A percentile compares a stretch with the other conserved stretches of the same genome.
Evolutionary conservation across 2,888 invertebrate species (phyloP).

Genomic region (Helleia helle): DNA sequence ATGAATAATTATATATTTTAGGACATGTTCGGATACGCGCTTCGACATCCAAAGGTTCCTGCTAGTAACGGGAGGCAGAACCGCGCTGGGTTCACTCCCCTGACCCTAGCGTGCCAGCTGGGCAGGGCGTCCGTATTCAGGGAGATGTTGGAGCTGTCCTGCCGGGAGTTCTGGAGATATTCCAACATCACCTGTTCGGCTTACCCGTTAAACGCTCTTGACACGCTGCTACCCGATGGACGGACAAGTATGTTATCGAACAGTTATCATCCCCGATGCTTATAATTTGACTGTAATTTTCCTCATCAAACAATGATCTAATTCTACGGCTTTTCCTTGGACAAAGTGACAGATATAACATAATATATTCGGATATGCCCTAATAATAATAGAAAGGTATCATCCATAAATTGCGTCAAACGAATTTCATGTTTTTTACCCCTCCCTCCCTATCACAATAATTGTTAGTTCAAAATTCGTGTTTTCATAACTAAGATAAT

Average conservation of each 20-base stretch:
- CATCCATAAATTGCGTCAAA: too few species aligned
- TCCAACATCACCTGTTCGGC: slow-evolving; percentile 99
- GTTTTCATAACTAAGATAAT: too few species aligned
- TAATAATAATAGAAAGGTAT: too few species aligned
- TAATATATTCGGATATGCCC: too few species aligned
- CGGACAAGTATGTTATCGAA: slow-evolving; percentile 84
- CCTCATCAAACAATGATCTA: too few species aligned
- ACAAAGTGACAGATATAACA: too few species aligned
- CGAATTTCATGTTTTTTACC: too few species aligned
- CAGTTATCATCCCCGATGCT: too few species aligned
- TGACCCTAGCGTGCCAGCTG: slow-evolving; percentile 96
- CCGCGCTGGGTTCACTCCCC: slow-evolving; percentile 91
- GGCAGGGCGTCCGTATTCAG: slow-evolving; percentile 97
- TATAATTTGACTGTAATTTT: too few species aligned
- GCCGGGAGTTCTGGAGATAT: slow-evolving; percentile 98
- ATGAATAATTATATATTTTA: slow-evolving; percentile 39
- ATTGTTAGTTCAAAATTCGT: too few species aligned
- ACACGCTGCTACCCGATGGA: slow-evolving; percentile 95
- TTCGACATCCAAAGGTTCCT: slow-evolving; percentile 93
- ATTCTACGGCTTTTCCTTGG: background rate
- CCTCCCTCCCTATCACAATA: too few species aligned
- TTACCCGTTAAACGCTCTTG: slow-evolving; percentile 96
- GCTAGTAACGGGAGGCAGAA: slow-evolving; percentile 95
- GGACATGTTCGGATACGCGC: slow-evolving; percentile 99
- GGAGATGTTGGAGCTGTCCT: slow-evolving; percentile 97